Percentiles rank a stretch among this genome's conserved stretches.
phyloP scores from a whole-genome alignment of 64 coral and sea anemone genomes.

The Trachythela sp. region DNA sequence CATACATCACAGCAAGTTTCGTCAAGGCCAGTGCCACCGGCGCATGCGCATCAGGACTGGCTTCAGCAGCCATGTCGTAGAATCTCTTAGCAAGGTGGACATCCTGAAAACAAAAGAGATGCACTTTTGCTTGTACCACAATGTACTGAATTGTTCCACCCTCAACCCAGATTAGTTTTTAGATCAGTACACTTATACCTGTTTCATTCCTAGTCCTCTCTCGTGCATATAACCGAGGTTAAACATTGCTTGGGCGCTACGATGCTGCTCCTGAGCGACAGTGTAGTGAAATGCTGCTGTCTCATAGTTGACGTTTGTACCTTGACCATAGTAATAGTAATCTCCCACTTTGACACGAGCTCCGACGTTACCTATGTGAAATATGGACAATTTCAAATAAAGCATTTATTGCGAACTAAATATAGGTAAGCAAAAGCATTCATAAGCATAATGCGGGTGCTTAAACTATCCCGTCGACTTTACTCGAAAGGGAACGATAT shows the following conservation, averaged over 20 bases:
- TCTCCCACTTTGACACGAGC: conserved; percentile 94
- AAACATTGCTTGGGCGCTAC: conserved; percentile 95
- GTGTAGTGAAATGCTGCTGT: conserved; percentile 84
- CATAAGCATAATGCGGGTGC: too few relatives aligned
- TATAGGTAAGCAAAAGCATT: too few relatives aligned
- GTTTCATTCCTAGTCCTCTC: conserved; percentile 97
- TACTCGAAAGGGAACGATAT: too few relatives aligned
- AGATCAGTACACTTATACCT: conserved; percentile 39
- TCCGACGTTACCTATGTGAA: conserved; percentile 69
- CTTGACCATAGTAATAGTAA: conserved; percentile 98
- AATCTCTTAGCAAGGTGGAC: conserved; percentile 95
- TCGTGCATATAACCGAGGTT: conserved; percentile 99
- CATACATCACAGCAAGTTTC: conserved; percentile 75
- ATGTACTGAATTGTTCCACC: too few relatives aligned
- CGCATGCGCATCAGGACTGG: conserved; percentile 84
- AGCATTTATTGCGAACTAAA: too few relatives aligned
- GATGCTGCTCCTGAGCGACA: conserved; percentile 84
- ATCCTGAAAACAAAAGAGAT: conserved; percentile 34
- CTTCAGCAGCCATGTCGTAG: conserved; percentile 97
- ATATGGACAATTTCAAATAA: background rate
- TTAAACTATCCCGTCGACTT: too few relatives aligned
- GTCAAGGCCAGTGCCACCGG: conserved; percentile 82
- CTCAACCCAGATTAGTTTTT: background rate
- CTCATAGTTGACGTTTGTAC: conserved; percentile 90
- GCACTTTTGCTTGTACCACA: too few relatives aligned